These are phyloP conservation scores for Peromyscus attwateri DNA, from an alignment of 2,797 vertebrate species.

Conservation along the genomic window DNA sequence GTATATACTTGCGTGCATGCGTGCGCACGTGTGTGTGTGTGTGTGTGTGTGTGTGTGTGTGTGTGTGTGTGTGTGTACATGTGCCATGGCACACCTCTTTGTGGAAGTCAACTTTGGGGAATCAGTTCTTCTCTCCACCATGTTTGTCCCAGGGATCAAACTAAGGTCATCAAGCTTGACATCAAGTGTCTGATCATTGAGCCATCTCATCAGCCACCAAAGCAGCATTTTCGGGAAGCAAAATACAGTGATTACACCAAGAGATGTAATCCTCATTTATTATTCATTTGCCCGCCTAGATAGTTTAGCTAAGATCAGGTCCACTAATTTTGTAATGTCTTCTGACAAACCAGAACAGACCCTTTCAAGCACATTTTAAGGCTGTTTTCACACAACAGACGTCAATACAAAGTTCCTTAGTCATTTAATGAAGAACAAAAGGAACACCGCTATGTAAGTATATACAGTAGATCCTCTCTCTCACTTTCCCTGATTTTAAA, in stretches of 20 bases:
- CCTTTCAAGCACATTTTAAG: neutral
- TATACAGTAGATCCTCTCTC: neutral
- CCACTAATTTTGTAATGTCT: neutral
- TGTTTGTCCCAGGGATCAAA: neutral
- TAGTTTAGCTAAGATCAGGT: neutral
- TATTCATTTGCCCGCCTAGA: neutral
- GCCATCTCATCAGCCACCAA: neutral
- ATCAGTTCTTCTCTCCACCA: too few relatives aligned
- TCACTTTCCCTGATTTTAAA: neutral
- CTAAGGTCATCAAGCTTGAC: neutral
- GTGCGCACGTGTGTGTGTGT: neutral
- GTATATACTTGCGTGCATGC: too few relatives aligned
- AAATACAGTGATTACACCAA: neutral
- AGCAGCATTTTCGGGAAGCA: neutral
- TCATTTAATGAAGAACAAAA: neutral
- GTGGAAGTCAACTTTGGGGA: neutral
- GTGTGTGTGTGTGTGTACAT: neutral
- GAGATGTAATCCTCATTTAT: neutral
- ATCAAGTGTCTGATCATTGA: neutral
- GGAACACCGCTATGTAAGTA: neutral
- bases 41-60: neutral
- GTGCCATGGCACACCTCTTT: neutral
- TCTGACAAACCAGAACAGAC: neutral
- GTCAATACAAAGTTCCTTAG: neutral
- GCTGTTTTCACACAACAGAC: neutral